These are phyloP conservation scores for Falco berigora DNA, from an alignment of 2,797 vertebrate genomes.

Conservation along the genomic window DNA sequence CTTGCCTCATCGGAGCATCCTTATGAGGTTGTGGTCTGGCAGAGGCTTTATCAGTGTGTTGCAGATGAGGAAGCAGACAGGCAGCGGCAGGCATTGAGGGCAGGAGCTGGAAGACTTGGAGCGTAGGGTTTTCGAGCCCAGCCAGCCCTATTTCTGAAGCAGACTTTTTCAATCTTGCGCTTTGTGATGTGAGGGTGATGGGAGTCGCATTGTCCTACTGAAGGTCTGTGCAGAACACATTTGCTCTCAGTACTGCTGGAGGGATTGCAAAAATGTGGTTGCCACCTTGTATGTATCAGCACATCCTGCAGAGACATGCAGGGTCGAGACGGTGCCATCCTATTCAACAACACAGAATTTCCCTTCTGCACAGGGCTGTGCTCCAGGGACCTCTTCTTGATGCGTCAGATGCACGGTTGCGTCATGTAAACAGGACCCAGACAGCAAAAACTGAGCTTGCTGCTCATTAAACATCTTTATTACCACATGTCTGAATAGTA, in stretches of 20 bases:
- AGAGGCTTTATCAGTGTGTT: background rate
- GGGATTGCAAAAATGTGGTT: background rate
- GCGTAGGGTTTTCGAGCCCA: accelerated
- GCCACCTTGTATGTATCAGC: background rate
- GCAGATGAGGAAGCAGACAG: background rate
- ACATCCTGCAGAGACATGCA: background rate
- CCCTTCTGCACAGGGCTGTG: background rate
- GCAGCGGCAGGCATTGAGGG: accelerated
- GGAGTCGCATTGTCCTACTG: background rate
- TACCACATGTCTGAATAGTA: background rate
- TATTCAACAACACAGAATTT: too few relatives aligned
- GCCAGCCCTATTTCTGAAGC: background rate
- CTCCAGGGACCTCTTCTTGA: background rate
- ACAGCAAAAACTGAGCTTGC: background rate
- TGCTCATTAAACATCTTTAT: background rate
- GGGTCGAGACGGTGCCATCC: background rate
- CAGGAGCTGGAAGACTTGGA: background rate
- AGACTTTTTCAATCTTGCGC: background rate
- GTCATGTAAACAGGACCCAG: background rate
- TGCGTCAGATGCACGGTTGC: background rate
- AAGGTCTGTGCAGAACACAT: background rate
- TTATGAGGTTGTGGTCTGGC: background rate
- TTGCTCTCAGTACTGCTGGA: background rate
- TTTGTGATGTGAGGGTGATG: background rate
- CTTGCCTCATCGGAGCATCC: background rate